Base-by-base conservation (phyloP, 2,888 invertebrate species). In the Noctua comes region DNA sequence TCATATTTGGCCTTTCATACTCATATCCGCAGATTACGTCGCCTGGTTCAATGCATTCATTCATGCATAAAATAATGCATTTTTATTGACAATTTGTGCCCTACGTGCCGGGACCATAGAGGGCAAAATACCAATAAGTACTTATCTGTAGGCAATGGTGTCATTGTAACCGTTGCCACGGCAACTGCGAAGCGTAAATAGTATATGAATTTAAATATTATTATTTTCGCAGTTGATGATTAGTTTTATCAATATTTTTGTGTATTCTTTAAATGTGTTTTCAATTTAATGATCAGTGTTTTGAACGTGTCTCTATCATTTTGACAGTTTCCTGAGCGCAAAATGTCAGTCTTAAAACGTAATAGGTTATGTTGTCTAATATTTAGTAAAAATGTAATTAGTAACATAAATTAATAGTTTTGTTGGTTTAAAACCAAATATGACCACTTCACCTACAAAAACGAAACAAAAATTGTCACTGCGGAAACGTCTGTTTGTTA, bases 321-420 rank as follows among this genome's bases (percentile, higher is more conserved):
- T 90, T 88, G 88, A 88, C 92, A 92, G 90, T 88, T 90, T 88
- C 82, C 84, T 62, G 75, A 87, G 76, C 68, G 86, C 84, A 87
- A 88, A 89, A 94, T 95, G 95, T 93, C 94, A 95, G 76, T 87
- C 86, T 85, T 77, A 83, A 86, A 88, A 90, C 91, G 88, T 91
- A 94, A 71, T 88, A 95, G 96, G 96, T 96, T 96, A 96, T 93
- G 94, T 94, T 95, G 92, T 91, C 91, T 93, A 90, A 36, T 93
- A 94, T 93, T 94, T 95, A 94, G 91, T 95, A 93, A 95, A 96
- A 96, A 96, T 96, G 96, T 95, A 95, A 96, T 96, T 94, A 94
- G 90, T 96, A 95, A 96, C 94, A 88, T 94, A 96, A 96, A 96
- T 93, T 94, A 92, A 86, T 91, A 86, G 92, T 94, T 91, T 89